Evolutionary conservation across 2,888 invertebrate genomes (phyloP), one percentile per base, ranked within the genome.

Genomic region (Helobdella robusta): DNA sequence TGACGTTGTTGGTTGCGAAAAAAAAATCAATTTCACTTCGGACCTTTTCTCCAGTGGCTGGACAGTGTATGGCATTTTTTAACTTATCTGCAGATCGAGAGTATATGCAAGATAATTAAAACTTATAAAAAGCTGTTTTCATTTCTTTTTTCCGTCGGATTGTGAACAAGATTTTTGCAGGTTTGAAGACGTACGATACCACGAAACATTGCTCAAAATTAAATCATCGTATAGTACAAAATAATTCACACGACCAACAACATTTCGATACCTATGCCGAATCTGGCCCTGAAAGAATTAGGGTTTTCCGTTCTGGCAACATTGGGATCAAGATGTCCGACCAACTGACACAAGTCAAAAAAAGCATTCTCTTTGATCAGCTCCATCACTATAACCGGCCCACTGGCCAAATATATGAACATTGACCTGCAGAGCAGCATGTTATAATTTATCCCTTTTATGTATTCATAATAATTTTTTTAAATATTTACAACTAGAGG

Each of bases 341-440:
- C 77, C 35, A 84, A 73, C 70, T 84, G 82, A 20, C 80, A 73
- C 83, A 85, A 86, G 59, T 79, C 80, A 23, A 80, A 74, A 4
- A 88, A 81, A 6, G 86, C 86, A 77, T 87, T 83, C 72, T 85
- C 85, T 0, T 87, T 88, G 59, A 89, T 84, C 62, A 91, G 74
- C 77, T 89, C 87, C 74, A 89, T 74, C 0, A 86, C 87, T 73
- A 87, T 80, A 0, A 88, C 82, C 18, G 86, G 83, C 20, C 87
- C 87, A 52, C 86, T 86, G 32, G 84, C 84, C 34, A 89, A 78
- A 74, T 84, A 82, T 67, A 85, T 84, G 60, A 87, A 73, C 46
- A 86, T 77, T 34, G 52, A 36, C 70, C 83, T 59, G 40, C 63
- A 6, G 20, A 25, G n/a, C 52, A 52, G n/a, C 52, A 52, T 8